These are phyloP conservation scores for Oedothorax gibbosus DNA, from an alignment of 1,140 invertebrate species.

Conservation along the genomic window DNA sequence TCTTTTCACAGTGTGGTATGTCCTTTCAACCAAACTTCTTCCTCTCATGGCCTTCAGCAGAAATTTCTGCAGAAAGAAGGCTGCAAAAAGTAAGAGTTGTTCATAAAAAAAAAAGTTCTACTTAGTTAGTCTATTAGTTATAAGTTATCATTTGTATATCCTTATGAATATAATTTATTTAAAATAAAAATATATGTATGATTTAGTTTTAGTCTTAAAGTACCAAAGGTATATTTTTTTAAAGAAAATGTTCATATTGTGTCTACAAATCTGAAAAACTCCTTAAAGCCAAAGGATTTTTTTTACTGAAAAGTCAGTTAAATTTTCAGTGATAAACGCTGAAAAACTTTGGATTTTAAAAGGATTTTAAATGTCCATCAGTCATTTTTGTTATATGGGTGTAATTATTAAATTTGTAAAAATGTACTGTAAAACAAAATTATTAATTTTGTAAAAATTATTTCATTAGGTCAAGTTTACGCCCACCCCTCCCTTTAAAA, in stretches of 20 bases:
- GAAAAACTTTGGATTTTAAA: too few relatives aligned
- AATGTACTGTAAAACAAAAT: too few relatives aligned
- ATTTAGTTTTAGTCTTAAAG: neutral
- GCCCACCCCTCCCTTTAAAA: too few relatives aligned
- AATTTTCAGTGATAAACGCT: too few relatives aligned
- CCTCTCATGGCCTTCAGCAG: constrained; percentile 69
- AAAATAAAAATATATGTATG: neutral
- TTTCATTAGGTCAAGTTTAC: too few relatives aligned
- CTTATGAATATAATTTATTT: neutral
- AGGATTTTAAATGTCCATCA: too few relatives aligned
- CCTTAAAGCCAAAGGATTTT: neutral
- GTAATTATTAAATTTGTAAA: too few relatives aligned
- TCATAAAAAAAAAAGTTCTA: neutral
- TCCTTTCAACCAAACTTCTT: constrained; percentile 69
- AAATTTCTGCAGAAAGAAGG: constrained; percentile 7
- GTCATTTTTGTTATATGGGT: too few relatives aligned
- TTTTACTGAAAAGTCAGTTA: too few relatives aligned
- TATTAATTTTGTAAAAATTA: too few relatives aligned
- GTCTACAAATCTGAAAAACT: neutral
- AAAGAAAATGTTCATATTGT: neutral
- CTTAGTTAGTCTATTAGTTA: neutral
- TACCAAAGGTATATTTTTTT: neutral
- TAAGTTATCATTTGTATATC: neutral
- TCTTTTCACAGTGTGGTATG: constrained; percentile 66
- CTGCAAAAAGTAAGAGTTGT: constrained; percentile 4